Base-by-base conservation (phyloP, 2,888 invertebrate species). In the Boloria selene region DNA sequence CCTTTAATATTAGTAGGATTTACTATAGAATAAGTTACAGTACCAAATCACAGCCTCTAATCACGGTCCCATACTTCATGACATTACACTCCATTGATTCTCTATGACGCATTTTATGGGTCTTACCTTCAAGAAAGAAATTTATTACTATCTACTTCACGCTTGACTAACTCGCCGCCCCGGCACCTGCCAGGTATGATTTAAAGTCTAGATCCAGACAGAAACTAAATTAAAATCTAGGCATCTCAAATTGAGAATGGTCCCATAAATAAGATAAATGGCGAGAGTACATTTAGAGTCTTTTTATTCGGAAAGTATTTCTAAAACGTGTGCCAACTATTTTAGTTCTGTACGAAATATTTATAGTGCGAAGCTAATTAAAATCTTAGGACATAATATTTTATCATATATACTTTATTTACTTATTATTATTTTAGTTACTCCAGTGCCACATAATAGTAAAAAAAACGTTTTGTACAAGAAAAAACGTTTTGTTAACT, bases 121-220 rank as follows among this genome's bases (percentile, higher is more conserved):
- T 68, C 77, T 65, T 71, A 70, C 71, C 76, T 75, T 75, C 74
- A 73, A 69, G 68, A 70, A 72, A 72, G 76, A 77, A 79, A 83
- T 86, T 82, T 84, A 86, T 86, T 82, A 85, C 85, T 85, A 87
- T 87, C 87, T 77, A 74, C 79, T 84, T 81, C 81, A 79, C 85
- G 78, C 78, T 72, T 74, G 77, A 83, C 74, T 82, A 77, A 75
- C 70, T 70, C 72, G 65, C 76, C 73, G 76, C 71, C 81, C 64
- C 80, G 83, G 80, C 81, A 81, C 81, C 79, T 80, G 83, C 81
- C 86, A 79, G 72, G 83, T 86, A 83, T 87, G 87, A 87, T 87
- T 87, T 86, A 87, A 77, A 68, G 62, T 74, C 81, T 76, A 82
- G 78, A 71, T 71, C 70, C 76, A 74, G 80, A 80, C 83, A 75